Evolutionary conservation across 1,140 invertebrate species (phyloP).

Genomic region (Diorhabda carinulata): DNA sequence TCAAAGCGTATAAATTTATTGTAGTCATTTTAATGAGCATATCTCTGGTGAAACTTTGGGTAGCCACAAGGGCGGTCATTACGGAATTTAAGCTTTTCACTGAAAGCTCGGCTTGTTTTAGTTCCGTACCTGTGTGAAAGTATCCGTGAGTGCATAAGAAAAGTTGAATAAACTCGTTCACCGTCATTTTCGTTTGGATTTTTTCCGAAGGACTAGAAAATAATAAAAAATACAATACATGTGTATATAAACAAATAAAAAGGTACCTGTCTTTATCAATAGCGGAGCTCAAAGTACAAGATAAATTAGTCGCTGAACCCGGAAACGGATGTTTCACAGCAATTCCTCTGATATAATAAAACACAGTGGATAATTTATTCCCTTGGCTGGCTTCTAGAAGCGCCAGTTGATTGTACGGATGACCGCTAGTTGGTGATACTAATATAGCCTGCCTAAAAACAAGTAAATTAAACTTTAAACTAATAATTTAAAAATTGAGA

Average conservation of each 20-base stretch:
- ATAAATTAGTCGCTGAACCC: constrained; percentile 74
- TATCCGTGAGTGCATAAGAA: constrained; percentile 65
- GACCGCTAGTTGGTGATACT: constrained; percentile 75
- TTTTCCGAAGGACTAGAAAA: constrained; percentile 51
- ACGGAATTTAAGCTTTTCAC: constrained; percentile 63
- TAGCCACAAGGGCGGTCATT: constrained; percentile 69
- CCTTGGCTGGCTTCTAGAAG: constrained; percentile 74
- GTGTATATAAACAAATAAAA: background rate
- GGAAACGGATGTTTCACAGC: constrained; percentile 79
- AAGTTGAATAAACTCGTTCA: constrained; percentile 65
- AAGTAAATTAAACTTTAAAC: constrained; percentile 28
- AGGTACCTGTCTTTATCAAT: constrained; percentile 49
- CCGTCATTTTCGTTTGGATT: constrained; percentile 58
- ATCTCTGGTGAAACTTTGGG: constrained; percentile 70
- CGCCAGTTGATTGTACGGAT: constrained; percentile 85
- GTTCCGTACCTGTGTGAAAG: constrained; percentile 57
- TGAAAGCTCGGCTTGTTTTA: constrained; percentile 56
- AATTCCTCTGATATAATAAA: constrained; percentile 78
- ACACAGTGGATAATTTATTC: constrained; percentile 77
- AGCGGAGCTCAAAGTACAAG: constrained; percentile 59
- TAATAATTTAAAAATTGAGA: no score
- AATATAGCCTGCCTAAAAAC: constrained; percentile 70
- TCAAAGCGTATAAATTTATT: constrained; percentile 70
- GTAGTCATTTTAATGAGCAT: constrained; percentile 73
- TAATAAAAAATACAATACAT: constrained; percentile 7